Conservation (phyloP, 92 coral and sea anemone species). For the Blastomussa wellsi region DNA sequence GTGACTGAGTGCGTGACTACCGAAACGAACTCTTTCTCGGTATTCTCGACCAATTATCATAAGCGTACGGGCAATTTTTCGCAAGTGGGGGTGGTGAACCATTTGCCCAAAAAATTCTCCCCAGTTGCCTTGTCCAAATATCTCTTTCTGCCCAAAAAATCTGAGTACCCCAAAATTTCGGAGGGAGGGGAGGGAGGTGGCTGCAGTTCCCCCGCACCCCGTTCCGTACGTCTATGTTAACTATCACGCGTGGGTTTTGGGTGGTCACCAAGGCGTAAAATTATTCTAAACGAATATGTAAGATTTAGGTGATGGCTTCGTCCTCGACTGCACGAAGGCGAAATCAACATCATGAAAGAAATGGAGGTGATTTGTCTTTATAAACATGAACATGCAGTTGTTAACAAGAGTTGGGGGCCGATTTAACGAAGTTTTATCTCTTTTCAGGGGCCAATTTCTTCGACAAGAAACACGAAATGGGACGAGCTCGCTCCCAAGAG, state of each 20-base stretch:
- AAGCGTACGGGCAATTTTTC: too few relatives aligned
- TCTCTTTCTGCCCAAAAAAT: too few relatives aligned
- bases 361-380: slow-evolving; percentile 35
- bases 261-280: slow-evolving; percentile 2
- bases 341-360: slow-evolving; percentile 7
- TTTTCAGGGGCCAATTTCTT: slow-evolving; percentile 37
- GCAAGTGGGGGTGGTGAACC: too few relatives aligned
- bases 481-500: slow-evolving; percentile 54
- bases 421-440: neutral
- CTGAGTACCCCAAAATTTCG: too few relatives aligned
- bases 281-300: neutral
- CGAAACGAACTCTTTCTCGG: neutral
- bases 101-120: too few relatives aligned
- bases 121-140: too few relatives aligned
- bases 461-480: slow-evolving; percentile 34
- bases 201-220: too few relatives aligned
- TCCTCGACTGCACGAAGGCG: slow-evolving; percentile 11
- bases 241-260: too few relatives aligned
- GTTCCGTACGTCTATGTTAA: too few relatives aligned
- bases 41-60: neutral
- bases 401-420: neutral
- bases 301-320: slow-evolving; percentile 12
- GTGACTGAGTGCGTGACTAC: neutral
- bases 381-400: neutral
- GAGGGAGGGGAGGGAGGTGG: too few relatives aligned